Conservation (phyloP, 1,140 invertebrate species). For the Hyphantria cunea region DNA sequence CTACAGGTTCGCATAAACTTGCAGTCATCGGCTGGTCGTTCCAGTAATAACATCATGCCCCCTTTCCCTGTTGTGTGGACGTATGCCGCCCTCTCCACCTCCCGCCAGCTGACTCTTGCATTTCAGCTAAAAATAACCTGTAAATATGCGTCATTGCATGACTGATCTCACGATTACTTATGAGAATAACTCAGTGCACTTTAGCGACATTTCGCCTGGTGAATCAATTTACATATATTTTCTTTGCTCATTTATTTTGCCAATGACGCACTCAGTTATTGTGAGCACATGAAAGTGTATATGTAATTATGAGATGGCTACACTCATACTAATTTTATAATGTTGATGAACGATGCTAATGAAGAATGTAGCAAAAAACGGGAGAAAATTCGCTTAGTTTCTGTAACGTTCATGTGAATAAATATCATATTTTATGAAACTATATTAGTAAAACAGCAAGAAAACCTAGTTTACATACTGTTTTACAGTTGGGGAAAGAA, state of each 20-base stretch:
- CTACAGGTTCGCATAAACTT: conserved; percentile 8
- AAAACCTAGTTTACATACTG: no score
- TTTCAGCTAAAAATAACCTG: conserved; percentile 48
- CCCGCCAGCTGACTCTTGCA: conserved; percentile 40
- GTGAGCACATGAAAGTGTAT: neutral
- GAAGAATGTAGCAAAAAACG: no score
- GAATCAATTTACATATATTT: conserved; percentile 43
- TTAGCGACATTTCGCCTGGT: conserved; percentile 35
- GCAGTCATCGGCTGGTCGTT: conserved; percentile 13
- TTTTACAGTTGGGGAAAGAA: no score
- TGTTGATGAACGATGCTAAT: no score
- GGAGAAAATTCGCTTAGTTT: no score
- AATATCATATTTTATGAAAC: no score
- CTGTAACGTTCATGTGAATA: no score
- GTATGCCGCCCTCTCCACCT: conserved; percentile 23
- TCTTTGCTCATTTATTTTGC: conserved; percentile 11
- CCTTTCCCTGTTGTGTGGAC: conserved; percentile 29
- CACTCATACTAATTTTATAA: no score
- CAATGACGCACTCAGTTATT: conserved; percentile 17
- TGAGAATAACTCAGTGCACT: conserved; percentile 44
- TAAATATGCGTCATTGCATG: conserved; percentile 54
- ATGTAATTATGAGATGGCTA: no score
- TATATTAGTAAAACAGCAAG: no score
- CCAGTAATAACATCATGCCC: conserved; percentile 31
- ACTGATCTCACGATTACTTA: conserved; percentile 52